phyloP scores from a whole-genome alignment of 64 coral and sea anemone genomes.

The Astreopora myriophthalma region DNA sequence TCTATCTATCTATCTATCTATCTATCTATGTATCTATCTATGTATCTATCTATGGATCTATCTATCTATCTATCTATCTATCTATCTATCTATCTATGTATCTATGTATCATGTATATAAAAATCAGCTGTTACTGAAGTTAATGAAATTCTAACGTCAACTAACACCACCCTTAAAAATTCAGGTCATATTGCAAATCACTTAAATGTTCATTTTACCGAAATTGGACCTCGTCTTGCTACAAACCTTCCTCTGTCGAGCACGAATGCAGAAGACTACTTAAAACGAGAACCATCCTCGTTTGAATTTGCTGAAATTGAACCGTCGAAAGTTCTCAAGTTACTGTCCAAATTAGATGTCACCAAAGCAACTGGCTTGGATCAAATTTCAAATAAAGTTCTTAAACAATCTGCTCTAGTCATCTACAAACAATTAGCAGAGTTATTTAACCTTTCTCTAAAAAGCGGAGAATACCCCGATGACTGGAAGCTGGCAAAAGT shows the following conservation, averaged over 20 bases:
- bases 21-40: too few species aligned
- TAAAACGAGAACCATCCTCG: background rate
- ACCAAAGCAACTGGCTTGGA: background rate
- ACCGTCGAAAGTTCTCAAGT: background rate
- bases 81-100: too few species aligned
- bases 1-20: too few species aligned
- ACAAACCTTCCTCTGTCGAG: background rate
- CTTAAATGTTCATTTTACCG: too few species aligned
- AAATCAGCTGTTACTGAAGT: too few species aligned
- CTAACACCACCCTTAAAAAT: too few species aligned
- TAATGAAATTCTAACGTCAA: too few species aligned
- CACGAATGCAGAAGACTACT: background rate
- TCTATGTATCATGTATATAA: too few species aligned
- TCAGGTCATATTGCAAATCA: too few species aligned
- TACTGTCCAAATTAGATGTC: background rate
- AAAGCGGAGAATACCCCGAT: background rate
- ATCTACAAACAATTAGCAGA: background rate
- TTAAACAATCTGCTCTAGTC: background rate
- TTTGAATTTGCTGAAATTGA: background rate
- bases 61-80: too few species aligned
- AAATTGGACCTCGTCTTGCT: too few species aligned
- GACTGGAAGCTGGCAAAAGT: conserved; percentile 39
- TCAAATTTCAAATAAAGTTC: background rate
- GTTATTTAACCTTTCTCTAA: background rate
- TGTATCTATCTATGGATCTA: too few species aligned